Evolutionary conservation across 2,797 vertebrate genomes (phyloP), one percentile per base, ranked within the genome.

Genomic region (Melopsittacus undulatus): DNA sequence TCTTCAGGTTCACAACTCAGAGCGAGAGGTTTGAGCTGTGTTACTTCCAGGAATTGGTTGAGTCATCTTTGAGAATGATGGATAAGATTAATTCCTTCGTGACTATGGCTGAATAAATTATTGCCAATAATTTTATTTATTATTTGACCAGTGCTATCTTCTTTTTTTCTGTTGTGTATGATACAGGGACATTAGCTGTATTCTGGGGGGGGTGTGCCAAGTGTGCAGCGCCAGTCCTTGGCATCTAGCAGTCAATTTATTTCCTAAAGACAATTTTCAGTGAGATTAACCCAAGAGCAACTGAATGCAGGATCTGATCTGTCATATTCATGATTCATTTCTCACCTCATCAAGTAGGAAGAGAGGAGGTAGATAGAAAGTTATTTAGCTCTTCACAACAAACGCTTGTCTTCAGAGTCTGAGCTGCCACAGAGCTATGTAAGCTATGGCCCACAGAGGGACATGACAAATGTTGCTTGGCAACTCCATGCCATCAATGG

Each of bases 31-130:
- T 92, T 87, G 88, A 92, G 91, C 64, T 87, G 49, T 92, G 85
- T 95, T 95, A 69, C 96, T 96, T 96, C 92, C 92, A 96, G 92
- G 94, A 93, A 93, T 14, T 51, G 68, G 83, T 90, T 97, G 97
- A 97, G 94, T 96, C 94, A 95, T 92, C 83, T 92, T 95, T 76
- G 80, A 89, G 92, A 94, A 94, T 95, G 95, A 96, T 66, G 74
- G 94, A 62, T 69, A 91, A 94, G 88, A 89, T 93, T 87, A 93
- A 95, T 94, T 93, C 77, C 88, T 95, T 81, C 11, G 0, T 88
- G 93, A 94, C 91, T 96, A 22, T 52, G 74, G 82, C 68, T 91
- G 95, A 93, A 95, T 91, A 87, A 83, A 95, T 94, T 94, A 94
- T 95, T 92, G 82, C 84, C 79, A 88, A 83, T 93, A 87, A 67